Evolutionary conservation across 2,797 vertebrate species (phyloP).

Genomic region (Myotis vivesi): DNA sequence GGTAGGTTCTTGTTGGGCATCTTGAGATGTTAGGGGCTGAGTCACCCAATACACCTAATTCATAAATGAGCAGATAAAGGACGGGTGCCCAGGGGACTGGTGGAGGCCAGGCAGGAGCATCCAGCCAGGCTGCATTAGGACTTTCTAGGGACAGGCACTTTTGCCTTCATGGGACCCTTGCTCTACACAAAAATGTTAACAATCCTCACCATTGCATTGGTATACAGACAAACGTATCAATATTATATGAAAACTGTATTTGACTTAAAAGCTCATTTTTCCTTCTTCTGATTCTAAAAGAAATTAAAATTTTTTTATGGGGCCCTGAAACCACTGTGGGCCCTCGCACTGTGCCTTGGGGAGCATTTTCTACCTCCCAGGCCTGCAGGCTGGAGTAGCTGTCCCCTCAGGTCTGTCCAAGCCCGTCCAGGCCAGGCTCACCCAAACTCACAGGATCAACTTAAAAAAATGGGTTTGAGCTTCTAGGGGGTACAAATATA

Average conservation of each 20-base stretch:
- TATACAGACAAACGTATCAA: neutral
- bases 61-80: neutral
- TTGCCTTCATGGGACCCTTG: neutral
- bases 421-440: neutral
- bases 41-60: neutral
- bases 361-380: neutral
- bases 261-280: neutral
- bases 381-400: neutral
- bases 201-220: neutral
- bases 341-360: neutral
- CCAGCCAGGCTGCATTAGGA: neutral
- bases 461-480: neutral
- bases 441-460: neutral
- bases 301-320: neutral
- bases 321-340: neutral
- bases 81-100: too few relatives aligned
- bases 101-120: neutral
- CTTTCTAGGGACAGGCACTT: neutral
- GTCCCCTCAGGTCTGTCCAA: neutral
- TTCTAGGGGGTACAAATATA: neutral
- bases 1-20: neutral
- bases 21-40: neutral
- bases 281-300: neutral
- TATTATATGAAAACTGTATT: neutral
- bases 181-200: neutral